Percentiles rank a stretch among this genome's conserved stretches.
These are phyloP conservation scores for Drosophila bunnanda DNA, from an alignment of 2,888 invertebrate species.

Conservation along the genomic window DNA sequence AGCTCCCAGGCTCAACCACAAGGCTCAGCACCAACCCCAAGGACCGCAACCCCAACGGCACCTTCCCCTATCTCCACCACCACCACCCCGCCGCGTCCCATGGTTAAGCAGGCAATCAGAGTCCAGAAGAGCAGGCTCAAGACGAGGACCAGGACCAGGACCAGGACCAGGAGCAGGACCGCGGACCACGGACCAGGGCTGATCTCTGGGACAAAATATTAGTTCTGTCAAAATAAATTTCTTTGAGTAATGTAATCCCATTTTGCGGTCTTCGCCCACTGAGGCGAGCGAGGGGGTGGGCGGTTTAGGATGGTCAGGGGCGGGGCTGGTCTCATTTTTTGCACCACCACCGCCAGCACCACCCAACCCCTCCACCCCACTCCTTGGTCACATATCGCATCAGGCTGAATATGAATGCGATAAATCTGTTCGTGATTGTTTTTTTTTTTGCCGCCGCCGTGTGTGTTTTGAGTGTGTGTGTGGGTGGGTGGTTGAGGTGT, in stretches of 20 bases:
- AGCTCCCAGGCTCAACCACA: not conserved
- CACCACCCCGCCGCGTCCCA: not conserved
- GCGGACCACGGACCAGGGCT: slow-evolving; percentile 45
- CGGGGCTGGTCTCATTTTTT: slow-evolving; percentile 56
- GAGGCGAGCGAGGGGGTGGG: slow-evolving; percentile 25
- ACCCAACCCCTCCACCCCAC: not conserved
- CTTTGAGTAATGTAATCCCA: slow-evolving; percentile 84
- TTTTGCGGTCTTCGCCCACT: slow-evolving; percentile 79
- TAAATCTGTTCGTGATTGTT: slow-evolving; percentile 84
- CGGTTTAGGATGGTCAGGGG: not conserved
- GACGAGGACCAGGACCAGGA: slow-evolving; percentile 24
- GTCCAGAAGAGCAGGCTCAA: slow-evolving; percentile 32
- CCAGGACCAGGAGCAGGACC: slow-evolving; percentile 17
- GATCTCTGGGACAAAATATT: slow-evolving; percentile 80
- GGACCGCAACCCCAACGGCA: not conserved
- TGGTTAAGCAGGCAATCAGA: slow-evolving; percentile 35
- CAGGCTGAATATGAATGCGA: slow-evolving; percentile 81
- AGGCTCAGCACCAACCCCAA: slow-evolving; percentile 3
- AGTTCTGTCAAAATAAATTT: slow-evolving; percentile 84
- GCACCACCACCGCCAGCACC: slow-evolving; percentile 2
- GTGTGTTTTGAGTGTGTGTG: slow-evolving; percentile 3
- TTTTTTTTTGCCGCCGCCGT: slow-evolving; percentile 51
- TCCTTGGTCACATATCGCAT: slow-evolving; percentile 73
- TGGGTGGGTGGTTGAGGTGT: slow-evolving; percentile 54
- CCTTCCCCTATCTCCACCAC: not conserved